Evolutionary conservation across 2,797 vertebrate species (phyloP).

Genomic region (Danio tinwini): DNA sequence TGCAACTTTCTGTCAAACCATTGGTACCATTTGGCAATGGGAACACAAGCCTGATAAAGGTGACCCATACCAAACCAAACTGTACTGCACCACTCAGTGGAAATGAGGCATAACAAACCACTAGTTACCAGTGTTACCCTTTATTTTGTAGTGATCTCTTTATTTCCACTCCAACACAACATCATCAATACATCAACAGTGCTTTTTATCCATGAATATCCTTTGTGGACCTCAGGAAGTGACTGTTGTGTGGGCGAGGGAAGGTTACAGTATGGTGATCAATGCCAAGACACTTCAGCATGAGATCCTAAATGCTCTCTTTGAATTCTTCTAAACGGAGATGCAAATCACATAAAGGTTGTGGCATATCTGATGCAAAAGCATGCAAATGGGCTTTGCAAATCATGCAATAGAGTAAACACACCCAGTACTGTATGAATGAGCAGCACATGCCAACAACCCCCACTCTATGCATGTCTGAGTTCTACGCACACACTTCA

Average conservation of each 20-base stretch:
- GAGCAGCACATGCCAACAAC: conserved; percentile 19
- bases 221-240: background rate
- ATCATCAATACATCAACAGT: background rate
- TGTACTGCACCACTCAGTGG: no score
- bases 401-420: conserved; percentile 27
- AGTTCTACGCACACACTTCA: conserved; percentile 12
- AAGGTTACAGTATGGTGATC: conserved; percentile 22
- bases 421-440: conserved; percentile 20
- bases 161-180: background rate
- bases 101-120: no score
- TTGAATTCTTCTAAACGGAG: conserved; percentile 34
- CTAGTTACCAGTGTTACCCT: no score
- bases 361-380: conserved; percentile 54
- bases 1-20: no score
- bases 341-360: conserved; percentile 53
- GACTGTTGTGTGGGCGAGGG: conserved; percentile 11
- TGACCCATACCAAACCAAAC: no score
- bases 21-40: no score
- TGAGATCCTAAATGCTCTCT: conserved; percentile 30
- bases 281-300: background rate
- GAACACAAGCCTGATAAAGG: no score
- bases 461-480: conserved; percentile 34
- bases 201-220: background rate
- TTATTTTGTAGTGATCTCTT: no score
- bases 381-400: conserved; percentile 50